Evolutionary conservation across 2,113 vertebrate genomes (phyloP).

Genomic region (Amazona vittata): DNA sequence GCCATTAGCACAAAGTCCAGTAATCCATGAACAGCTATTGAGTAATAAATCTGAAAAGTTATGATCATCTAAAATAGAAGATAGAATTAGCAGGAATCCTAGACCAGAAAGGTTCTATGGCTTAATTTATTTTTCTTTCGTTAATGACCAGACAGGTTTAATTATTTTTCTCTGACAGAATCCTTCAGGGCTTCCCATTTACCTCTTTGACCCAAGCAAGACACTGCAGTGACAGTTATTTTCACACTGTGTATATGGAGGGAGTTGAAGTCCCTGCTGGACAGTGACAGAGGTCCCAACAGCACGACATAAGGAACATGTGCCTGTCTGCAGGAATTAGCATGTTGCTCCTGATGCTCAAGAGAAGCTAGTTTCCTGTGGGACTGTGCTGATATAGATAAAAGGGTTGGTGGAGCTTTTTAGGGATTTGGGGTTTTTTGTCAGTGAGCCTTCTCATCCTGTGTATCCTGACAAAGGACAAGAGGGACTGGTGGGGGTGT

Average conservation of each 20-base stretch:
- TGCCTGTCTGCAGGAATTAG: not conserved
- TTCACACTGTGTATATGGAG: not conserved
- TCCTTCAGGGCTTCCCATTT: not conserved
- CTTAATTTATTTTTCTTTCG: not conserved
- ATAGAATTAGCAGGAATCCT: not conserved
- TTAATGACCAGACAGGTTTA: not conserved
- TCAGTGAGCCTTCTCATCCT: not conserved
- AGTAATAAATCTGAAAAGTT: not conserved
- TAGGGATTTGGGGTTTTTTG: not conserved
- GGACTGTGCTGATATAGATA: not conserved
- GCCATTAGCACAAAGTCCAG: not conserved
- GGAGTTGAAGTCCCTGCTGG: not conserved
- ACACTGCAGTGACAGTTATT: not conserved
- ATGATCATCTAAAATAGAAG: not conserved
- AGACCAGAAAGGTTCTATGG: not conserved
- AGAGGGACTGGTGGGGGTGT: accelerated
- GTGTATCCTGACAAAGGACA: not conserved
- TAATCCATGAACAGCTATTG: not conserved
- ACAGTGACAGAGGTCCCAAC: not conserved
- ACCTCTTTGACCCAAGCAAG: not conserved
- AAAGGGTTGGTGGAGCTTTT: not conserved
- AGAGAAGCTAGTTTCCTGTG: not conserved
- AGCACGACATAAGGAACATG: accelerated
- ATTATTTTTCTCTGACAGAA: not conserved
- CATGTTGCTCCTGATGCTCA: not conserved